A percentile compares a stretch with the other conserved stretches of the same genome.
Conservation (phyloP, 2,113 vertebrate species). For the Capra hircus region DNA sequence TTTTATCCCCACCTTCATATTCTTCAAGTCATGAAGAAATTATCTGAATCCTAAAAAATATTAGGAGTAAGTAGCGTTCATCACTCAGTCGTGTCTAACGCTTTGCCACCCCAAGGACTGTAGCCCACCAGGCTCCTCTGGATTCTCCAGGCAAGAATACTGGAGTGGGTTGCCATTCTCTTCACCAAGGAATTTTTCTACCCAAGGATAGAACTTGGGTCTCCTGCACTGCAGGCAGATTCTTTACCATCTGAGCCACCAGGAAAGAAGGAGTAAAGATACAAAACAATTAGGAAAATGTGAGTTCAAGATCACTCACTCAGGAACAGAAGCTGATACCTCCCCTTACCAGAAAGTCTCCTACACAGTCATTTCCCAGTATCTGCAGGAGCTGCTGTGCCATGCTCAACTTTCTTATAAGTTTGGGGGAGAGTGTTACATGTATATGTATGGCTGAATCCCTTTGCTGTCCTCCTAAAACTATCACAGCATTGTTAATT, state of each 20-base stretch:
- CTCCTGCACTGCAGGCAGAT: not conserved
- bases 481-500: no score
- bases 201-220: not conserved
- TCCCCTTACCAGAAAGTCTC: not conserved
- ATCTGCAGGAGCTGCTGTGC: not conserved
- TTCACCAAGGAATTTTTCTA: not conserved
- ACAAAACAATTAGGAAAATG: not conserved
- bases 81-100: fast-evolving
- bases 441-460: no score
- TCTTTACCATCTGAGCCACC: not conserved
- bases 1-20: not conserved
- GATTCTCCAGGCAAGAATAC: not conserved
- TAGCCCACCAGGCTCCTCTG: not conserved
- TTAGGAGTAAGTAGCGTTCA: not conserved
- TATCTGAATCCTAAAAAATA: not conserved
- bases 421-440: not conserved
- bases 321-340: not conserved
- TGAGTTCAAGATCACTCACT: not conserved
- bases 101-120: not conserved
- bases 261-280: not conserved
- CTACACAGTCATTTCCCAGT: not conserved
- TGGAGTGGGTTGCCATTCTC: not conserved
- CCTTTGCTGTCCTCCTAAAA: no score
- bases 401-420: not conserved
- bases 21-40: not conserved